Evolutionary conservation across 2,888 invertebrate species (phyloP).

Genomic region (Drosophila hawaiiensis): DNA sequence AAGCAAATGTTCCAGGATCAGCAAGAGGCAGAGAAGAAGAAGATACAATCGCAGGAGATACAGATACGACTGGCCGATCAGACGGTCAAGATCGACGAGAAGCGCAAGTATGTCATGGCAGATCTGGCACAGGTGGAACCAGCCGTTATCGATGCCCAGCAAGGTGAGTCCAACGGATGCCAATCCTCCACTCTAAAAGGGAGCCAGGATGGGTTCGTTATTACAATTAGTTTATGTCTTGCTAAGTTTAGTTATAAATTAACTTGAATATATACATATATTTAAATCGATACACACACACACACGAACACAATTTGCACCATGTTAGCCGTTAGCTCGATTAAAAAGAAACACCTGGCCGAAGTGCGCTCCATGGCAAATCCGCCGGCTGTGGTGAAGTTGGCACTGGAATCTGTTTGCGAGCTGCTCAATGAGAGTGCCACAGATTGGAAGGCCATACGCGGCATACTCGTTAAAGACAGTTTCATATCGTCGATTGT

Average conservation of each 20-base stretch:
- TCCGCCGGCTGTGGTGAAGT: slow-evolving; percentile 96
- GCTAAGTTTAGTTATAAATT: slow-evolving; percentile 34
- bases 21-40: slow-evolving; percentile 99
- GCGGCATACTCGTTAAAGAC: slow-evolving; percentile 96
- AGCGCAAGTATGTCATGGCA: slow-evolving; percentile 96
- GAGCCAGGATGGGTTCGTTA: slow-evolving; percentile 10
- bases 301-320: slow-evolving; percentile 31
- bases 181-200: slow-evolving; percentile 7
- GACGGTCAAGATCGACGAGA: slow-evolving; percentile 96
- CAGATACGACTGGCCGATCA: slow-evolving; percentile 94
- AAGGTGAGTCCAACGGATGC: slow-evolving; percentile 87
- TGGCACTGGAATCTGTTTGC: slow-evolving; percentile 97
- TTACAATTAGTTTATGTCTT: slow-evolving; percentile 16
- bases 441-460: slow-evolving; percentile 97
- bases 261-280: slow-evolving; percentile 37
- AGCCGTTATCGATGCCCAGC: slow-evolving; percentile 99
- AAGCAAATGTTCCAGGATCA: slow-evolving; percentile 99
- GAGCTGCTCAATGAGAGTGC: slow-evolving; percentile 95
- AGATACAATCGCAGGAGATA: slow-evolving; percentile 98
- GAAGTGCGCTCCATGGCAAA: slow-evolving; percentile 98
- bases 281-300: slow-evolving; percentile 33
- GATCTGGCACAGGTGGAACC: slow-evolving; percentile 99
- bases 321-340: slow-evolving; percentile 93
- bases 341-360: slow-evolving; percentile 97
- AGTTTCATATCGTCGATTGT: slow-evolving; percentile 97